phyloP scores from a whole-genome alignment of 2,113 vertebrate genomes.

The Calonectris borealis region DNA sequence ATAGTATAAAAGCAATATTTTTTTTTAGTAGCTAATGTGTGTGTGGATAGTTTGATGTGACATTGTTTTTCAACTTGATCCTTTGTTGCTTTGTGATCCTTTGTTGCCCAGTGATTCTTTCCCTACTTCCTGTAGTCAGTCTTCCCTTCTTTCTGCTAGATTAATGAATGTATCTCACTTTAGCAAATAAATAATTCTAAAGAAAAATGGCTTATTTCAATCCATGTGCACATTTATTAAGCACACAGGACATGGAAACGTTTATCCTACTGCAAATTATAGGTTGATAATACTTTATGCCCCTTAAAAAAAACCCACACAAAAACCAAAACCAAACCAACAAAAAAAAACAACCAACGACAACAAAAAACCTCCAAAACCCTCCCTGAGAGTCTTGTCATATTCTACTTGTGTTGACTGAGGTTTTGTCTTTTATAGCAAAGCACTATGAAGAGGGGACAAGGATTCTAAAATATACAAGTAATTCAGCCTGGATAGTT shows the following conservation, averaged over 20 bases:
- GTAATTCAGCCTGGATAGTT: neutral
- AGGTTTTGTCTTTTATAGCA: neutral
- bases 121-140: neutral
- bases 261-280: neutral
- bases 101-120: neutral
- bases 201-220: neutral
- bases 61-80: neutral
- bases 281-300: neutral
- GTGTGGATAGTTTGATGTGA: neutral
- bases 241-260: neutral
- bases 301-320: neutral
- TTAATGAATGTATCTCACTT: neutral
- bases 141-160: neutral
- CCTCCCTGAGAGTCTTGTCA: neutral
- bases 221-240: neutral
- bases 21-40: neutral
- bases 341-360: neutral
- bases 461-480: neutral
- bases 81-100: neutral
- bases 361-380: neutral
- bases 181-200: neutral
- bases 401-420: neutral
- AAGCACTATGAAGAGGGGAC: neutral
- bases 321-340: neutral
- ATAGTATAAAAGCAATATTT: neutral